Evolutionary conservation across 2,113 vertebrate species (phyloP).

Genomic region (Propithecus coquereli): DNA sequence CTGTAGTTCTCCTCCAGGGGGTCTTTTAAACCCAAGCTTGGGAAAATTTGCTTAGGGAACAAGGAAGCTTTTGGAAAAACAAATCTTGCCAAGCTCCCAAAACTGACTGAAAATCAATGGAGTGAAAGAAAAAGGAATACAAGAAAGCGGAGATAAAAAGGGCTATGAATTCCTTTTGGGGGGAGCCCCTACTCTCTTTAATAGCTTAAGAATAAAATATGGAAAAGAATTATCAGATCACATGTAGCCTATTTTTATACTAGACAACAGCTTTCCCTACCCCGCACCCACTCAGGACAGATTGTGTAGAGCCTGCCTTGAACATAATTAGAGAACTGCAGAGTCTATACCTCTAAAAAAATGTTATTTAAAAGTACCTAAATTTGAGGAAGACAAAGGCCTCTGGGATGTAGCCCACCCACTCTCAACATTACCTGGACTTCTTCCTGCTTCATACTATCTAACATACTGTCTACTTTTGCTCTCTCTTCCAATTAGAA

Average conservation of each 20-base stretch:
- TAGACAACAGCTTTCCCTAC: not conserved
- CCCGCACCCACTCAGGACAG: rapidly evolving
- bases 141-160: not conserved
- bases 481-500: not conserved
- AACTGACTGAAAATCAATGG: conserved; percentile 39
- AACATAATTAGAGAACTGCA: not conserved
- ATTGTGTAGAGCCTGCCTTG: not conserved
- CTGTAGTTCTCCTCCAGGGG: conserved; percentile 73
- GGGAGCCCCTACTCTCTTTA: not conserved
- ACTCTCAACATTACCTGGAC: not conserved
- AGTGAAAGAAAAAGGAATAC: conserved; percentile 22
- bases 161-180: not conserved
- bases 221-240: not conserved
- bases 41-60: conserved; percentile 66
- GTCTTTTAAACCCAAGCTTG: conserved; percentile 76
- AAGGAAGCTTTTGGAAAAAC: conserved; percentile 64
- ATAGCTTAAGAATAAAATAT: not conserved
- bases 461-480: not conserved
- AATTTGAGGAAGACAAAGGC: not conserved
- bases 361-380: not conserved
- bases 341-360: not conserved
- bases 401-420: rapidly evolving
- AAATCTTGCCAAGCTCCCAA: conserved; percentile 56
- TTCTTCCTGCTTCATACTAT: not conserved
- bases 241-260: not conserved